Conservation (phyloP, 2,888 invertebrate species). For the Lampropteryx suffumata region DNA sequence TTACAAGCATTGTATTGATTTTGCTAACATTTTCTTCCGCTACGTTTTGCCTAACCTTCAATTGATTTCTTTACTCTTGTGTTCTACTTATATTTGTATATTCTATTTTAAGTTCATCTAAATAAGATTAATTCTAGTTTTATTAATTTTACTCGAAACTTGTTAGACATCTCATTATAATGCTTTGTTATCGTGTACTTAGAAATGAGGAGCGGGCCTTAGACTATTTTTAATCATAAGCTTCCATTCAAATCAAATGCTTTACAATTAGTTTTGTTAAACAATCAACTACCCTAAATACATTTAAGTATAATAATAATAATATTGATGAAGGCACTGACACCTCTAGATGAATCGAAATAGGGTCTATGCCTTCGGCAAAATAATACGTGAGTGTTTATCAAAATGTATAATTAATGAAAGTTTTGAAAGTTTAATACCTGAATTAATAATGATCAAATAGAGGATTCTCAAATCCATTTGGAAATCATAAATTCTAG, state of each 20-base stretch:
- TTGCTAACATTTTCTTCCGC: conserved; percentile 29
- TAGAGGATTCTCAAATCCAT: no score
- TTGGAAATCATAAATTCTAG: no score
- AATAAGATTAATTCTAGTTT: background rate
- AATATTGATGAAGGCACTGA: no score
- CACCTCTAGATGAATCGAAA: no score
- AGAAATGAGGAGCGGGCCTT: conserved; percentile 13
- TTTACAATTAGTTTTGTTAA: background rate
- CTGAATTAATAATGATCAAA: no score
- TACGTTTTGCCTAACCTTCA: background rate
- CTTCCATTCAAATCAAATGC: background rate
- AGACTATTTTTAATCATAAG: background rate
- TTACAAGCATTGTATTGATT: conserved; percentile 47
- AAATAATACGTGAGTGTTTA: no score
- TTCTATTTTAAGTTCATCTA: background rate
- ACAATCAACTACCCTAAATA: background rate
- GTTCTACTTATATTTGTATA: background rate
- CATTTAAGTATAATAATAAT: no score
- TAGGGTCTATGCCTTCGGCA: no score
- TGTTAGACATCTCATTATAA: conserved; percentile 26
- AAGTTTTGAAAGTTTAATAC: no score
- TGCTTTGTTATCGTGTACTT: conserved; percentile 21
- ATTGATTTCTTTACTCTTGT: no score
- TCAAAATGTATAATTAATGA: no score
- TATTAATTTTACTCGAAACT: background rate